Evolutionary conservation across 2,888 invertebrate genomes (phyloP).

Genomic region (Aporophyla nigra): DNA sequence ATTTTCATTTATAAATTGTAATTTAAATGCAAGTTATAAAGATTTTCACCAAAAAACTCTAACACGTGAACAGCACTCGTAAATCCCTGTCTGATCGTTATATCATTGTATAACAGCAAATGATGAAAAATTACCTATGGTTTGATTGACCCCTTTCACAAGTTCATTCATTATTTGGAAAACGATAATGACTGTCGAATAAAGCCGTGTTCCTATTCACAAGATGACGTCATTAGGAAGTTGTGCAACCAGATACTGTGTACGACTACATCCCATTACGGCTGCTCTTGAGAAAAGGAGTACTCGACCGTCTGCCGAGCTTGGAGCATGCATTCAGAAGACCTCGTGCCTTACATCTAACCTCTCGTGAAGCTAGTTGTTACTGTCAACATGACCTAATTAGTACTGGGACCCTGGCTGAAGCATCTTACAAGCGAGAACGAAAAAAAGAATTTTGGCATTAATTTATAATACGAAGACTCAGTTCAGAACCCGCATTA

Average conservation of each 20-base stretch:
- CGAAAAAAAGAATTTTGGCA: conserved; percentile 31
- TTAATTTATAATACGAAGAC: conserved; percentile 13
- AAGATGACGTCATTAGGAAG: conserved; percentile 69
- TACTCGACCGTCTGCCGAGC: conserved; percentile 61
- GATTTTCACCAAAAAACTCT: not conserved
- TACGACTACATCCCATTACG: conserved; percentile 55
- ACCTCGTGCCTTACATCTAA: conserved; percentile 57
- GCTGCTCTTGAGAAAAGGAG: conserved; percentile 56
- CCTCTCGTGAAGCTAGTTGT: conserved; percentile 64
- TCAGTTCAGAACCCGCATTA: not conserved
- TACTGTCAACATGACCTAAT: conserved; percentile 73
- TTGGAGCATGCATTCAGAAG: conserved; percentile 72
- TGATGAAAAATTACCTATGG: not conserved
- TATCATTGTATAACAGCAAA: not conserved
- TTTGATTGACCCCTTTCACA: not conserved
- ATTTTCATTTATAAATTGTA: not conserved
- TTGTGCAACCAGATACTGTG: conserved; percentile 45
- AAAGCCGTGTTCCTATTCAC: conserved; percentile 33
- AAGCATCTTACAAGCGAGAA: conserved; percentile 20
- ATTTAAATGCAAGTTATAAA: not conserved
- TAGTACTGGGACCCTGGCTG: conserved; percentile 59
- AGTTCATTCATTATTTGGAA: conserved; percentile 7
- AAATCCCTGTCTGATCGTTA: not conserved
- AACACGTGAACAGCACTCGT: not conserved
- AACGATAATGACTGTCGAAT: conserved; percentile 14